These are phyloP conservation scores for Tetragonula clypearis DNA, from an alignment of 1,140 invertebrate genomes.

Conservation along the genomic window DNA sequence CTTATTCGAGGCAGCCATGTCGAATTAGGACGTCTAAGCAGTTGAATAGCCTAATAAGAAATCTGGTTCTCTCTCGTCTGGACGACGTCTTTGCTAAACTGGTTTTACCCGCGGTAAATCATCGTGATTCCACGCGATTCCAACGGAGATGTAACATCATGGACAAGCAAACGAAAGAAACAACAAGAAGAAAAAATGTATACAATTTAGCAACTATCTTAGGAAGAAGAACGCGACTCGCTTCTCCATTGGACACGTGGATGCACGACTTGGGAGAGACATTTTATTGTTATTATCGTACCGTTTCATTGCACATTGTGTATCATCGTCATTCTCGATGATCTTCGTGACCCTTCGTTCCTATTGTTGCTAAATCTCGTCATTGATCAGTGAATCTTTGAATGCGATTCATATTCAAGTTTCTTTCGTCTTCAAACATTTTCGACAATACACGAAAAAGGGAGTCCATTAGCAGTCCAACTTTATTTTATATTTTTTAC, in stretches of 20 bases:
- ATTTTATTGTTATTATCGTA: not conserved
- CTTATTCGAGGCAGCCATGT: constrained; percentile 69
- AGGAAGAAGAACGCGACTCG: not conserved
- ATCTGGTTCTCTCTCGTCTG: not conserved
- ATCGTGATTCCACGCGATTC: not conserved
- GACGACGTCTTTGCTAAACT: not conserved
- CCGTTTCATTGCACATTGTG: not conserved
- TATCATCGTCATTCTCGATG: constrained; percentile 2
- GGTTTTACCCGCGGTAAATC: not conserved
- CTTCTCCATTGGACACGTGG: constrained; percentile 2
- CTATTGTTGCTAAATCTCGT: not conserved
- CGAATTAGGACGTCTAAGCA: constrained; percentile 42
- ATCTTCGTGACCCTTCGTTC: constrained; percentile 20
- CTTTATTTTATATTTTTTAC: too few species aligned
- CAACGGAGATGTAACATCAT: constrained; percentile 3
- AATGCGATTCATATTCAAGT: too few species aligned
- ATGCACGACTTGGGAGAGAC: constrained; percentile 10
- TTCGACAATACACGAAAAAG: too few species aligned
- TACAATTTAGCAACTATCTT: too few species aligned
- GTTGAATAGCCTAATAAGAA: not conserved
- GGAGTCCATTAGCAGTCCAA: too few species aligned
- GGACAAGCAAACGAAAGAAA: not conserved
- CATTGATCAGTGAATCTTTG: too few species aligned
- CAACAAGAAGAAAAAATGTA: not conserved
- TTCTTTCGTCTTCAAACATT: too few species aligned